These are phyloP conservation scores for Sebastes trivittatus DNA, from an alignment of 2,797 vertebrate genomes.

Conservation along the genomic window DNA sequence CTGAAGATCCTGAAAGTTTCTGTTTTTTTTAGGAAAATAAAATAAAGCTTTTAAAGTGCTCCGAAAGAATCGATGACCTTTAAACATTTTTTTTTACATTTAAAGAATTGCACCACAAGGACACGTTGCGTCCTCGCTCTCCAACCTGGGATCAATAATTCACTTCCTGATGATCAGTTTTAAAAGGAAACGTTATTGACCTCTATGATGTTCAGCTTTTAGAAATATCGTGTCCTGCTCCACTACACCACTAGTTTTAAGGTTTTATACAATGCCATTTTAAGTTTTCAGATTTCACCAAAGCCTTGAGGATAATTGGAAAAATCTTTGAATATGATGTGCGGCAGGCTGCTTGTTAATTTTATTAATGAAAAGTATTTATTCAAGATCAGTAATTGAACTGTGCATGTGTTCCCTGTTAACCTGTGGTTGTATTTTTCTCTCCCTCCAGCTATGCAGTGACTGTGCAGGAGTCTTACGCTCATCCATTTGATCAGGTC, in stretches of 20 bases:
- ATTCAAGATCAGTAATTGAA: neutral
- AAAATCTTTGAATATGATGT: neutral
- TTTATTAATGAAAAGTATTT: neutral
- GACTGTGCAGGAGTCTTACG: constrained; percentile 93
- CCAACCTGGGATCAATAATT: neutral
- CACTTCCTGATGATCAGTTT: neutral
- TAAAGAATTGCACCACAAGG: neutral
- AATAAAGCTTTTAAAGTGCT: neutral
- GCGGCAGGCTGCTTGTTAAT: neutral
- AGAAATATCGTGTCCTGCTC: neutral
- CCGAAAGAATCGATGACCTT: neutral
- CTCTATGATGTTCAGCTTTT: neutral
- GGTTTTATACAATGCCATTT: neutral
- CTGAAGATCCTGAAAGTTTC: neutral
- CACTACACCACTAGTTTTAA: no score
- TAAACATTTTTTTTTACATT: neutral
- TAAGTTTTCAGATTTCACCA: neutral
- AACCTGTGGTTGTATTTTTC: neutral
- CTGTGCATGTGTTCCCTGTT: neutral
- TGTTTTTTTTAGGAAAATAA: neutral
- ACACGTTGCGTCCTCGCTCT: neutral
- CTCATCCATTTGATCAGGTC: constrained; percentile 95
- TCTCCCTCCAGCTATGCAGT: constrained; percentile 86
- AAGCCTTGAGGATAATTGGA: neutral
- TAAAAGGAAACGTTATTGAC: neutral